phyloP scores from a whole-genome alignment of 64 coral and sea anemone genomes.

The Dendronephthya gigantea region DNA sequence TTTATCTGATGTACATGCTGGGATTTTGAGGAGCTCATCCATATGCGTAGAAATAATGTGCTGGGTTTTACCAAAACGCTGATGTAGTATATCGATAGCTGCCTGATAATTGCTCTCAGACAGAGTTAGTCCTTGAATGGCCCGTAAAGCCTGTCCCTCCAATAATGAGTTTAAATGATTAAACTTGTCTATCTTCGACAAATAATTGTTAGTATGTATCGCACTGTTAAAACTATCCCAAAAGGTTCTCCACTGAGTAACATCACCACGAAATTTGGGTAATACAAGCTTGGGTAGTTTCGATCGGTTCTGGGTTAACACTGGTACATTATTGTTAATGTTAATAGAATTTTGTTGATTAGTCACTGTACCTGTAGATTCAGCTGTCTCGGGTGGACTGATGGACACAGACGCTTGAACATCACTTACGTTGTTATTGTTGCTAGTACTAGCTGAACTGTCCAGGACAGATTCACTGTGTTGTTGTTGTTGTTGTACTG shows the following conservation, averaged over 20 bases:
- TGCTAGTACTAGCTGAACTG: not conserved
- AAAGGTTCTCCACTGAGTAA: too few relatives aligned
- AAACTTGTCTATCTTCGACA: too few relatives aligned
- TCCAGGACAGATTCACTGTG: not conserved
- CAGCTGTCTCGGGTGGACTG: not conserved
- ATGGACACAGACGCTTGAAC: not conserved
- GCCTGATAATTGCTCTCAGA: conserved; percentile 19
- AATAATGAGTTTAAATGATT: not conserved
- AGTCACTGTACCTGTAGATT: not conserved
- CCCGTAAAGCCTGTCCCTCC: not conserved
- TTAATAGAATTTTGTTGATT: too few relatives aligned
- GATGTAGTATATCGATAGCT: conserved; percentile 22
- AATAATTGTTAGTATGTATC: not conserved
- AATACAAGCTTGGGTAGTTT: too few relatives aligned
- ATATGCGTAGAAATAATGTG: conserved; percentile 43
- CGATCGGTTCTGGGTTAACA: too few relatives aligned
- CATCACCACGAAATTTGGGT: too few relatives aligned
- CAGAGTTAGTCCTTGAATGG: conserved; percentile 21
- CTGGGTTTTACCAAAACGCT: conserved; percentile 40
- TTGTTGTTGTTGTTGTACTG: not conserved
- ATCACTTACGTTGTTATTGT: not conserved
- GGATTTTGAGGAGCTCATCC: conserved; percentile 37
- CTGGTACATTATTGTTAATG: too few relatives aligned
- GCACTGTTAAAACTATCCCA: too few relatives aligned
- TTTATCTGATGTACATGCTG: conserved; percentile 32